A percentile compares a stretch with the other conserved stretches of the same genome.
Evolutionary conservation across 1,140 invertebrate species (phyloP).

Genomic region (Tetramorium alpestre): DNA sequence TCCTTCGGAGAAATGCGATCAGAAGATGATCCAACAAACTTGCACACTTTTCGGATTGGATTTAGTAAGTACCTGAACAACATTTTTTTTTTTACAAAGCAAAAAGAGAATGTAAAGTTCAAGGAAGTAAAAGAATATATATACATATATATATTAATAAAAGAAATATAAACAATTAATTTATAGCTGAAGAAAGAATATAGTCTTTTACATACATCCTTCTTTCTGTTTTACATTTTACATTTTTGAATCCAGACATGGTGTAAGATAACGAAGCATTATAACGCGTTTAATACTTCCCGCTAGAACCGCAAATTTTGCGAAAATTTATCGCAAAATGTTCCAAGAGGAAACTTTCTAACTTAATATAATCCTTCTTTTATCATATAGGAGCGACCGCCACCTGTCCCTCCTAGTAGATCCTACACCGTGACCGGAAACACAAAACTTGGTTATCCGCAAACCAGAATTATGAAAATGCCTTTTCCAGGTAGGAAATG

Average conservation of each 20-base stretch:
- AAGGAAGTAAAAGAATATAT: not conserved
- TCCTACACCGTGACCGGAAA: constrained; percentile 96
- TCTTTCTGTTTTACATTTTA: not conserved
- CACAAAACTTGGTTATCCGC: constrained; percentile 96
- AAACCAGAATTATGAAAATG: constrained; percentile 95
- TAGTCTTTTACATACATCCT: not conserved
- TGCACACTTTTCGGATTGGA: constrained; percentile 96
- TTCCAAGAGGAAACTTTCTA: constrained; percentile 4
- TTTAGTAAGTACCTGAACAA: constrained; percentile 87
- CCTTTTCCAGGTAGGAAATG: constrained; percentile 90
- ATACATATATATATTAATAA: not conserved
- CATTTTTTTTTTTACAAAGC: too few relatives aligned
- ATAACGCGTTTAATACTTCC: constrained; percentile 10
- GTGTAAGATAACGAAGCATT: not conserved
- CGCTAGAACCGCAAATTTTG: not conserved
- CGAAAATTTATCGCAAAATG: constrained; percentile 4
- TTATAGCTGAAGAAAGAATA: not conserved
- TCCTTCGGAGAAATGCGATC: constrained; percentile 92
- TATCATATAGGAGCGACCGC: constrained; percentile 91
- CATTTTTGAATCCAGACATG: not conserved
- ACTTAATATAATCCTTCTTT: constrained; percentile 39
- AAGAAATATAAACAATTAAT: constrained; percentile 1
- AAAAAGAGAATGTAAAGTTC: not conserved
- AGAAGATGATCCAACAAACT: constrained; percentile 95
- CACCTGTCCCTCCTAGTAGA: constrained; percentile 94